A percentile compares a stretch with the other conserved stretches of the same genome.
phyloP scores from a whole-genome alignment of 1,140 invertebrate species.

The Meloidogyne hapla region DNA sequence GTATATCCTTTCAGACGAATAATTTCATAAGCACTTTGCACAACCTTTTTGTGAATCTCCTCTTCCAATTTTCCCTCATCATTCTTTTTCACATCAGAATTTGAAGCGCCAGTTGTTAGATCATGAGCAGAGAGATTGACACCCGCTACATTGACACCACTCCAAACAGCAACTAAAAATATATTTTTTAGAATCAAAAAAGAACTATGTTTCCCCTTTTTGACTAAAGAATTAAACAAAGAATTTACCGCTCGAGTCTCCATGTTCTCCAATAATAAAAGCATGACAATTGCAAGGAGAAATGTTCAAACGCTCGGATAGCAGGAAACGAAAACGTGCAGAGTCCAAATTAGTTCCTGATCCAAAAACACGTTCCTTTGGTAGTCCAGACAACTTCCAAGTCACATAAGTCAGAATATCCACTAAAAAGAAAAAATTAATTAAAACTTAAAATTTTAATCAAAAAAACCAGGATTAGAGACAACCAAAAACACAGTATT shows the following conservation, averaged over 20 bases:
- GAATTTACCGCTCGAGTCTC: conserved; percentile 72
- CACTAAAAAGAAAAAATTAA: conserved; percentile 66
- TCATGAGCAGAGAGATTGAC: conserved; percentile 78
- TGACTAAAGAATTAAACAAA: too few relatives aligned
- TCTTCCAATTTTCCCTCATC: conserved; percentile 77
- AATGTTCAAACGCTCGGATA: conserved; percentile 78
- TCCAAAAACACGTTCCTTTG: conserved; percentile 80
- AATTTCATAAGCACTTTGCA: conserved; percentile 66
- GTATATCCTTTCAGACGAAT: conserved; percentile 66
- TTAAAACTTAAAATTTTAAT: neutral
- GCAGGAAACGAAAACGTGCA: conserved; percentile 80
- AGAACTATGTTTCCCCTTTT: too few relatives aligned
- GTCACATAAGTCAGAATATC: conserved; percentile 87
- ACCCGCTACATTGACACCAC: conserved; percentile 84
- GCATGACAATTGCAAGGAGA: conserved; percentile 81
- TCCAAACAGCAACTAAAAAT: conserved; percentile 81
- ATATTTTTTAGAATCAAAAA: conserved; percentile 35
- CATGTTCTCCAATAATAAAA: conserved; percentile 83
- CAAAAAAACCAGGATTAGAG: conserved; percentile 75
- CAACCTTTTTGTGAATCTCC: conserved; percentile 76
- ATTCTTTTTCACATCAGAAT: conserved; percentile 63
- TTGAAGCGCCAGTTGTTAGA: conserved; percentile 67
- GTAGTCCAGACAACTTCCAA: conserved; percentile 85
- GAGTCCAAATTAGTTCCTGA: conserved; percentile 88
- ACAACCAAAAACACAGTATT: conserved; percentile 82